Evolutionary conservation across 2,113 vertebrate species (phyloP).

Genomic region (Alosa alosa): DNA sequence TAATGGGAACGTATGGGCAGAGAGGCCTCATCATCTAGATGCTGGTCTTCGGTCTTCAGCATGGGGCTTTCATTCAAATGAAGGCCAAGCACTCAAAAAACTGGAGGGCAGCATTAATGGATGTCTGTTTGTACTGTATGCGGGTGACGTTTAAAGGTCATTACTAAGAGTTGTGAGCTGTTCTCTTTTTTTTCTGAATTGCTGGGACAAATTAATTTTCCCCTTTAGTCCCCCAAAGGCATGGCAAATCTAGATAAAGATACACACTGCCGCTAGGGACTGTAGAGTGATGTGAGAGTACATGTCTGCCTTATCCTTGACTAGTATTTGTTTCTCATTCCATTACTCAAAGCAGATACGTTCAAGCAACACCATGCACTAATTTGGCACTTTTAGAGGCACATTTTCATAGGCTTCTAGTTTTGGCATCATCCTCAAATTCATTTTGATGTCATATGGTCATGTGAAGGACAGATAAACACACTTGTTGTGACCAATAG

Average conservation of each 20-base stretch:
- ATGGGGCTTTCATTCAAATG: background rate
- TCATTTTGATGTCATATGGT: background rate
- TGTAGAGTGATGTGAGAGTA: background rate
- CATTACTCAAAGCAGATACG: too few species aligned
- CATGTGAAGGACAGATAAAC: background rate
- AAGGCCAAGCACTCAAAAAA: background rate
- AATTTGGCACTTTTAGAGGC: too few species aligned
- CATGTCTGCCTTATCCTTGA: background rate
- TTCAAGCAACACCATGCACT: background rate
- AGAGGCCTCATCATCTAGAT: background rate
- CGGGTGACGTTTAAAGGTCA: background rate
- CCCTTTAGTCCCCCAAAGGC: too few species aligned
- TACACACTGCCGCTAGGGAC: background rate
- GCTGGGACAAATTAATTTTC: too few species aligned
- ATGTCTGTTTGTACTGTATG: background rate
- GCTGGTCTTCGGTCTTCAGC: background rate
- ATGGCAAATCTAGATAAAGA: background rate
- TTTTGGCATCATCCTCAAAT: background rate
- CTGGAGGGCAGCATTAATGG: background rate
- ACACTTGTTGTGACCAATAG: background rate
- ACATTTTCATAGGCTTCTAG: too few species aligned
- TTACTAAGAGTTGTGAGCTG: background rate
- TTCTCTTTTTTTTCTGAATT: background rate
- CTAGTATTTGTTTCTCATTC: background rate
- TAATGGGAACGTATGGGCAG: background rate